phyloP scores from a whole-genome alignment of 2,888 invertebrate genomes.

The Eudemis profundana region DNA sequence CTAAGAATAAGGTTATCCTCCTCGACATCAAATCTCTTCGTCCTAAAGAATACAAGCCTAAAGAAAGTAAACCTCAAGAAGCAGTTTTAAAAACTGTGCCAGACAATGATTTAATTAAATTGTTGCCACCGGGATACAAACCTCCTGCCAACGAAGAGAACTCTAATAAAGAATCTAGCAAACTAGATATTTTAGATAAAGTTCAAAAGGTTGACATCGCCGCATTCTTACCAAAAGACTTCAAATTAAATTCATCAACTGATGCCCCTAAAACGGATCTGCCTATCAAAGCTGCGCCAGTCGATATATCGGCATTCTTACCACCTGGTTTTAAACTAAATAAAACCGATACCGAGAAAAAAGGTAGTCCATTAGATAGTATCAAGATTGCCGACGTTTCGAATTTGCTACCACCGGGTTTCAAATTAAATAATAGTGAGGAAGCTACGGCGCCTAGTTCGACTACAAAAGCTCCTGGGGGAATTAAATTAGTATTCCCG shows the following conservation, averaged over 20 bases:
- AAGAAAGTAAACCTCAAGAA: conserved; percentile 70
- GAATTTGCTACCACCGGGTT: conserved; percentile 81
- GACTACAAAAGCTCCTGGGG: conserved; percentile 77
- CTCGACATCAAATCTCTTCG: conserved; percentile 83
- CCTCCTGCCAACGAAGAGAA: conserved; percentile 63
- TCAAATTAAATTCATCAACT: conserved; percentile 74
- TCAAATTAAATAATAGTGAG: conserved; percentile 64
- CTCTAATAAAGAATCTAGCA: conserved; percentile 62
- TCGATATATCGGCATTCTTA: conserved; percentile 87
- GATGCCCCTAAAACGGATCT: conserved; percentile 63
- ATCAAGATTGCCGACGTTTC: conserved; percentile 51
- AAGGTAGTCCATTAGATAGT: conserved; percentile 47
- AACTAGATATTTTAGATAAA: conserved; percentile 64
- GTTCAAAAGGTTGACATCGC: conserved; percentile 78
- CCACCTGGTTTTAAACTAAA: conserved; percentile 78
- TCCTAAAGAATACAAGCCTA: conserved; percentile 84
- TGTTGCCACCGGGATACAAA: conserved; percentile 89
- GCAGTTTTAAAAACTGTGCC: conserved; percentile 78
- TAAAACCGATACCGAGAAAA: conserved; percentile 38
- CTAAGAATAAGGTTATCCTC: conserved; percentile 85
- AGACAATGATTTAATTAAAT: conserved; percentile 84
- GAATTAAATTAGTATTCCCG: conserved; percentile 91
- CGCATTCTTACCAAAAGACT: conserved; percentile 87
- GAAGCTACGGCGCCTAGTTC: conserved; percentile 55
- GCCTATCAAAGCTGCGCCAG: conserved; percentile 59